These are phyloP conservation scores for Mystacides longicornis DNA, from an alignment of 2,888 invertebrate species.

Conservation along the genomic window DNA sequence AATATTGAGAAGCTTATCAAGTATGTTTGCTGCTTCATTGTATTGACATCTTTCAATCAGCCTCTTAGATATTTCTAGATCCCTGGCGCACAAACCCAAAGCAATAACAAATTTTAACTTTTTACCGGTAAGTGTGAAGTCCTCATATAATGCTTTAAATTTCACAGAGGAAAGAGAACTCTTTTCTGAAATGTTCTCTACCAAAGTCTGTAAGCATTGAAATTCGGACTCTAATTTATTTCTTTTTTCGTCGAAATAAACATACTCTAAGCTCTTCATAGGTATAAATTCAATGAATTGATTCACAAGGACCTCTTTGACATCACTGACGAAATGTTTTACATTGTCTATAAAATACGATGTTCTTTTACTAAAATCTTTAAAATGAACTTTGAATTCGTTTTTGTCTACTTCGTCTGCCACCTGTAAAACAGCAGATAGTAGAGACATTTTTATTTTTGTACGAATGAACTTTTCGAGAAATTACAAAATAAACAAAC, in stretches of 20 bases:
- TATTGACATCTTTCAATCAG: conserved; percentile 14
- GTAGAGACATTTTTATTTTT: conserved; percentile 35
- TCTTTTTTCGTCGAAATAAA: conserved; percentile 16
- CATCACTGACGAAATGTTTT: conserved; percentile 18
- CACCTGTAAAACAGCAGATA: conserved; percentile 39
- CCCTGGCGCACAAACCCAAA: conserved; percentile 16
- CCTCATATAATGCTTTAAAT: conserved; percentile 14
- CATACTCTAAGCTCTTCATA: conserved; percentile 17
- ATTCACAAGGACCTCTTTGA: conserved; percentile 18
- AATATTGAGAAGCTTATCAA: conserved; percentile 15
- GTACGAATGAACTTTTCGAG: not conserved
- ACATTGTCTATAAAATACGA: conserved; percentile 17
- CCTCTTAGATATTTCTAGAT: conserved; percentile 15
- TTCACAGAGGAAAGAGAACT: conserved; percentile 9
- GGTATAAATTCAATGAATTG: conserved; percentile 18
- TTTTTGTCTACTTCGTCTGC: conserved; percentile 36
- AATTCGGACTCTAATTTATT: conserved; percentile 14
- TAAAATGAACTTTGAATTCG: conserved; percentile 36
- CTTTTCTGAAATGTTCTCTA: conserved; percentile 10
- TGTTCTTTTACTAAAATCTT: conserved; percentile 29
- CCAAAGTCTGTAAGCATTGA: conserved; percentile 9
- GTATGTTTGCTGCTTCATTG: conserved; percentile 16
- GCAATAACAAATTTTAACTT: conserved; percentile 13
- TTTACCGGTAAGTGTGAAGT: conserved; percentile 12
- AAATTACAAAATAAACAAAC: not conserved